phyloP scores from a whole-genome alignment of 2,797 vertebrate genomes.

The Holocentrus rufus region DNA sequence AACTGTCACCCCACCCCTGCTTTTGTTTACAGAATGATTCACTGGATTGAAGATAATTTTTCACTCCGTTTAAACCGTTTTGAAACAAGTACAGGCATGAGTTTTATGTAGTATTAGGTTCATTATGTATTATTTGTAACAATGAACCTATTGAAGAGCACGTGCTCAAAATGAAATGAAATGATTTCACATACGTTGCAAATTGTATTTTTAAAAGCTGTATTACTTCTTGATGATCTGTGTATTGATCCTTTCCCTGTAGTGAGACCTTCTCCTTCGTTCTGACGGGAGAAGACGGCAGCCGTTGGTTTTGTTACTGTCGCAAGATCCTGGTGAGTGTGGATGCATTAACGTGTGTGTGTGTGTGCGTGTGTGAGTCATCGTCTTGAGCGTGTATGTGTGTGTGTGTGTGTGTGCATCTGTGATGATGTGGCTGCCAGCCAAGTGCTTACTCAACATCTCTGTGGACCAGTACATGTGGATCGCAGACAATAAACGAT shows the following conservation, averaged over 20 bases:
- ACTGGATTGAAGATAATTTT: no score
- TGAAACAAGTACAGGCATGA: no score
- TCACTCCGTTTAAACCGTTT: no score
- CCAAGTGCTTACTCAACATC: slow-evolving; percentile 67
- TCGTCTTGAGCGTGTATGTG: slow-evolving; percentile 68
- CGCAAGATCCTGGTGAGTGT: slow-evolving; percentile 95
- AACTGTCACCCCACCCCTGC: no score
- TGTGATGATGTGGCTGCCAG: slow-evolving; percentile 51
- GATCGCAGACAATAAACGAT: slow-evolving; percentile 64
- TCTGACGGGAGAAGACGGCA: slow-evolving; percentile 96
- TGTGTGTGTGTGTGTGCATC: slow-evolving; percentile 14
- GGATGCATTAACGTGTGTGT: slow-evolving; percentile 24
- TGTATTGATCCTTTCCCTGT: slow-evolving; percentile 45
- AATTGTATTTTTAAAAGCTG: no score
- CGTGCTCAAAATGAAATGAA: no score
- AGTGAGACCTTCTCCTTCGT: slow-evolving; percentile 99
- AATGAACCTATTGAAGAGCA: no score
- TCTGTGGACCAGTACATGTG: slow-evolving; percentile 58
- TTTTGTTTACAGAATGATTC: no score
- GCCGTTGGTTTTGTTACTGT: slow-evolving; percentile 98
- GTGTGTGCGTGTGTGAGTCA: slow-evolving; percentile 51
- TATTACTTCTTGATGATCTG: background rate
- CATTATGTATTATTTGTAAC: no score
- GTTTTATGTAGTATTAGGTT: no score
- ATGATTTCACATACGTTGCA: no score